phyloP scores from a whole-genome alignment of 2,888 invertebrate species.

The Aromia moschata region DNA sequence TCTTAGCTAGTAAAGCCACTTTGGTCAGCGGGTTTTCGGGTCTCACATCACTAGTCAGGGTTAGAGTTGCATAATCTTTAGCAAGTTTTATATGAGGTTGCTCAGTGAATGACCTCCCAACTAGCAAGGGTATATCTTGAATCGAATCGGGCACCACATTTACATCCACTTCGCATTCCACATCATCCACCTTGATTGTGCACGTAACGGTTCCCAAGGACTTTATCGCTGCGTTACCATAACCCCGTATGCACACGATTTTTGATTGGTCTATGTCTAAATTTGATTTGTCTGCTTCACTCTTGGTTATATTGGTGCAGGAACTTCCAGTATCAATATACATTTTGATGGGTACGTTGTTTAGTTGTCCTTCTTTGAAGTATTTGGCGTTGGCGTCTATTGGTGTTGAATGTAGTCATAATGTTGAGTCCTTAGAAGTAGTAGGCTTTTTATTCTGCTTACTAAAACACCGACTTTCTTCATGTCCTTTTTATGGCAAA shows the following conservation, averaged over 20 bases:
- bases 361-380: slow-evolving; percentile 2
- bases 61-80: slow-evolving; percentile 2
- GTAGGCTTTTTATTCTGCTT: not conserved
- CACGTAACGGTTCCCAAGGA: slow-evolving; percentile 4
- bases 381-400: slow-evolving; percentile 3
- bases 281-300: not conserved
- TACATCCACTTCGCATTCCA: slow-evolving; percentile 6
- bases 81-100: not conserved
- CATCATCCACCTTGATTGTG: slow-evolving; percentile 6
- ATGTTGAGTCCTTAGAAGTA: not conserved
- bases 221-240: slow-evolving; percentile 1
- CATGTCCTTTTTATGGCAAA: slow-evolving; percentile 6
- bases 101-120: slow-evolving; percentile 6
- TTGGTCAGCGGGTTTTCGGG: not conserved
- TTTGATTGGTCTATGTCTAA: slow-evolving; percentile 1
- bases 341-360: slow-evolving; percentile 1
- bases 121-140: slow-evolving; percentile 8
- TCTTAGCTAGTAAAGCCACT: not conserved
- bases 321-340: slow-evolving; percentile 13
- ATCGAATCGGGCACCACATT: slow-evolving; percentile 3
- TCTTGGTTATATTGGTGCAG: slow-evolving; percentile 7
- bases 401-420: slow-evolving; percentile 1
- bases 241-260: not conserved
- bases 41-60: not conserved
- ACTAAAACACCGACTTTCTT: not conserved